Percentiles rank a stretch among this genome's conserved stretches.
Evolutionary conservation across 2,113 vertebrate genomes (phyloP).

Genomic region (Oostethus manadensis): DNA sequence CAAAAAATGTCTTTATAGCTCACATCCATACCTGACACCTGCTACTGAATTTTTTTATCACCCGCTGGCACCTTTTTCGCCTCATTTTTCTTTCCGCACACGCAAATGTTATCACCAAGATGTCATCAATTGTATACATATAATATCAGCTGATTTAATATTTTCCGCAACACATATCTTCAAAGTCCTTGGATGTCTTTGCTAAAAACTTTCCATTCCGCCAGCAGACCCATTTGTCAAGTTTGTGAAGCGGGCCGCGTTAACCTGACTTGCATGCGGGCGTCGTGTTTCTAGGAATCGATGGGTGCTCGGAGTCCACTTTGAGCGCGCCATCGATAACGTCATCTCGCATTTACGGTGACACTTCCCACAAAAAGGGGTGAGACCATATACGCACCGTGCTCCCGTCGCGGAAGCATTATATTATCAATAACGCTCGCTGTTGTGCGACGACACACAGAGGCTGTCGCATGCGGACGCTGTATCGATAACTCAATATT

Average conservation of each 20-base stretch:
- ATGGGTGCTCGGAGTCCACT: slow-evolving; percentile 48
- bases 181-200: slow-evolving; percentile 61
- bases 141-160: slow-evolving; percentile 35
- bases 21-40: slow-evolving; percentile 66
- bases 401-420: slow-evolving; percentile 19
- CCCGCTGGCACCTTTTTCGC: slow-evolving; percentile 34
- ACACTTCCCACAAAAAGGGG: slow-evolving; percentile 14
- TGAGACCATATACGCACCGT: slow-evolving; percentile 3
- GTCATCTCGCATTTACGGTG: slow-evolving; percentile 38
- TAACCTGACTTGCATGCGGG: slow-evolving; percentile 46
- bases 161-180: slow-evolving; percentile 22
- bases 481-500: slow-evolving; percentile 75
- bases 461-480: slow-evolving; percentile 45
- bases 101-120: slow-evolving; percentile 58
- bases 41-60: slow-evolving; percentile 59
- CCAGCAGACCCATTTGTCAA: slow-evolving; percentile 20
- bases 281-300: slow-evolving; percentile 41
- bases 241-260: slow-evolving; percentile 21
- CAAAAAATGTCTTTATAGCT: slow-evolving; percentile 70
- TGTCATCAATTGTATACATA: slow-evolving; percentile 57
- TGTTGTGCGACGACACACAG: slow-evolving; percentile 27
- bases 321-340: slow-evolving; percentile 53
- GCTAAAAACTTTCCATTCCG: slow-evolving; percentile 55
- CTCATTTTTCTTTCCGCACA: slow-evolving; percentile 42
- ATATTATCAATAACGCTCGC: slow-evolving; percentile 48